Percentiles rank a stretch among this genome's conserved stretches.
phyloP scores from a whole-genome alignment of 2,113 vertebrate genomes.

The Pelobates fuscus region DNA sequence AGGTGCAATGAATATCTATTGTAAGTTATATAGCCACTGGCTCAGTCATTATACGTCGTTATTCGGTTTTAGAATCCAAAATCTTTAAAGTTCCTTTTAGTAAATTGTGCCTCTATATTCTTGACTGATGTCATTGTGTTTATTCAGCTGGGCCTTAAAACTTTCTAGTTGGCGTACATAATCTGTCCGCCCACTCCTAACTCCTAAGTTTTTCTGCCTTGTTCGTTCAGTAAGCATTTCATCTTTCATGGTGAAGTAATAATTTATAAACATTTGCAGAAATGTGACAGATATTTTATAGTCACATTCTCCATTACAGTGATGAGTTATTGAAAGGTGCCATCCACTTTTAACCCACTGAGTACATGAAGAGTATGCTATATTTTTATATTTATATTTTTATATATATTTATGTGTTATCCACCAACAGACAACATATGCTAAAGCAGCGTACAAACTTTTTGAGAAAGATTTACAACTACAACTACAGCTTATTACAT shows the following conservation, averaged over 20 bases:
- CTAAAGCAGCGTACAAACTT: no score
- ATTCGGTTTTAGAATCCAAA: neutral
- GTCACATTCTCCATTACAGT: constrained; percentile 32
- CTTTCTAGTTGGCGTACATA: constrained; percentile 11
- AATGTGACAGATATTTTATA: constrained; percentile 2
- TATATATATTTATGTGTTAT: no score
- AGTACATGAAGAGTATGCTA: neutral
- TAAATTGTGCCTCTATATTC: neutral
- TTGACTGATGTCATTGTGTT: constrained; percentile 24
- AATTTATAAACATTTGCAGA: constrained; percentile 17
- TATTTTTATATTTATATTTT: neutral
- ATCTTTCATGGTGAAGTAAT: constrained; percentile 16
- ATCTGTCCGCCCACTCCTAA: constrained; percentile 30
- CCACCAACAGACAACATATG: no score
- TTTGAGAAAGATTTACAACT: no score
- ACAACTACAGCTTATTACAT: no score
- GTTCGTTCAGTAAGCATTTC: constrained; percentile 2
- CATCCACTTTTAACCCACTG: neutral
- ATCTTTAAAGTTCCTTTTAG: neutral
- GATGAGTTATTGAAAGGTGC: neutral
- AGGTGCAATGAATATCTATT: no score
- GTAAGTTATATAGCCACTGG: neutral
- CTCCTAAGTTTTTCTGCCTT: neutral
- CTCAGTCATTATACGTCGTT: neutral
- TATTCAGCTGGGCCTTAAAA: constrained; percentile 46